phyloP scores from a whole-genome alignment of 2,888 invertebrate species.

The Tubulanus polymorphus region DNA sequence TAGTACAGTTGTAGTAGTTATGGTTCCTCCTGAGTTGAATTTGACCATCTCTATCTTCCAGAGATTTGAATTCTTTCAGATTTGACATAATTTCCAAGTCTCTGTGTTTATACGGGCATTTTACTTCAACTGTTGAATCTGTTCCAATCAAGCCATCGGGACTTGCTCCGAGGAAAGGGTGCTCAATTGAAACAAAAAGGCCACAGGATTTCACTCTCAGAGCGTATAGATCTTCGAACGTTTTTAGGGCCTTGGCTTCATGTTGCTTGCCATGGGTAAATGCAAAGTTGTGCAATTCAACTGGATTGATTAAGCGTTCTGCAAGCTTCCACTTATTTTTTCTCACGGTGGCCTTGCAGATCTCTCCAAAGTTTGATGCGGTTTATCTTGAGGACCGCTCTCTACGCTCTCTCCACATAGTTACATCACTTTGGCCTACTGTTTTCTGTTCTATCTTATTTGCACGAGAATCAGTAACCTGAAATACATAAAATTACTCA shows the following conservation, averaged over 20 bases:
- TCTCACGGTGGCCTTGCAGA: slow-evolving; percentile 6
- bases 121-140: not conserved
- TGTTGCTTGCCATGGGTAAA: slow-evolving; percentile 18
- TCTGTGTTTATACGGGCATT: too few species aligned
- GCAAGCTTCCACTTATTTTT: slow-evolving; percentile 14
- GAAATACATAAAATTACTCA: too few species aligned
- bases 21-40: slow-evolving; percentile 8
- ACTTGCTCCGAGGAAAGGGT: not conserved
- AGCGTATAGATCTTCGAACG: slow-evolving; percentile 9
- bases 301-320: slow-evolving; percentile 2
- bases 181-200: not conserved
- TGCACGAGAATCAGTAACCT: too few species aligned
- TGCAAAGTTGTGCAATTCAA: slow-evolving; percentile 2
- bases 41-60: too few species aligned
- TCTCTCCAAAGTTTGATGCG: too few species aligned
- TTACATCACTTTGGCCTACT: too few species aligned
- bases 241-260: slow-evolving; percentile 11
- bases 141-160: not conserved
- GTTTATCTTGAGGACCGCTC: too few species aligned
- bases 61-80: too few species aligned
- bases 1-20: slow-evolving; percentile 17
- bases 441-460: too few species aligned
- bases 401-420: too few species aligned
- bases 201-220: too few species aligned
- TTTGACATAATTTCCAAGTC: too few species aligned